These are phyloP conservation scores for Heliconius congener DNA, from an alignment of 1,140 invertebrate genomes.

Conservation along the genomic window DNA sequence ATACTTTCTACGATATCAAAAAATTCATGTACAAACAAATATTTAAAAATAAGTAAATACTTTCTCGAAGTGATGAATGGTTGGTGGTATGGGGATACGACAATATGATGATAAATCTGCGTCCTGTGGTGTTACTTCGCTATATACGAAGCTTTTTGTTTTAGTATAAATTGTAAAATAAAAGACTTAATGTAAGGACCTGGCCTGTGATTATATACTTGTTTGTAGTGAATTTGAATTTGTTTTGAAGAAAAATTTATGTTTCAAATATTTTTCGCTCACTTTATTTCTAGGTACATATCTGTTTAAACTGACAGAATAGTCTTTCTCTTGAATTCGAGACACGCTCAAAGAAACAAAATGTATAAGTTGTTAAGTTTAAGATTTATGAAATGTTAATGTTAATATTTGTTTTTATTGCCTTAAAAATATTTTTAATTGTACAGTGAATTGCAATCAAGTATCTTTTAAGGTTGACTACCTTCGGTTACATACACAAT, in stretches of 20 bases:
- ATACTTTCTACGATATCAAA: background rate
- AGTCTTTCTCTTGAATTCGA: too few relatives aligned
- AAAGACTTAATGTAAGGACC: background rate
- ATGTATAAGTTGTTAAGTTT: too few relatives aligned
- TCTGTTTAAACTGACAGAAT: too few relatives aligned
- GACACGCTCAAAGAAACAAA: too few relatives aligned
- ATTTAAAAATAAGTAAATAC: conserved; percentile 9
- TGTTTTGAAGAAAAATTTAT: too few relatives aligned
- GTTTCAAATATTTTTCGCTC: too few relatives aligned
- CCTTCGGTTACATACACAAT: background rate
- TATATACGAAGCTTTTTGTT: background rate
- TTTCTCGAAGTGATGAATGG: background rate
- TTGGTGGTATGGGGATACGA: background rate
- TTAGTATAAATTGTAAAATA: background rate
- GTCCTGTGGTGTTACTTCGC: conserved; percentile 1
- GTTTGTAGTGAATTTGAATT: background rate
- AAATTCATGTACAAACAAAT: background rate
- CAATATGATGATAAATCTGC: conserved; percentile 4
- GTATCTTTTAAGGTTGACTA: too few relatives aligned
- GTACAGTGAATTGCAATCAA: too few relatives aligned
- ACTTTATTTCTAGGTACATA: too few relatives aligned
- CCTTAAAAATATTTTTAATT: too few relatives aligned
- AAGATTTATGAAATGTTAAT: too few relatives aligned
- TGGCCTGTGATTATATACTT: background rate
- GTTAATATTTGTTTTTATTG: too few relatives aligned